phyloP scores from a whole-genome alignment of 2,888 invertebrate genomes.

The Dynastes tityus region DNA sequence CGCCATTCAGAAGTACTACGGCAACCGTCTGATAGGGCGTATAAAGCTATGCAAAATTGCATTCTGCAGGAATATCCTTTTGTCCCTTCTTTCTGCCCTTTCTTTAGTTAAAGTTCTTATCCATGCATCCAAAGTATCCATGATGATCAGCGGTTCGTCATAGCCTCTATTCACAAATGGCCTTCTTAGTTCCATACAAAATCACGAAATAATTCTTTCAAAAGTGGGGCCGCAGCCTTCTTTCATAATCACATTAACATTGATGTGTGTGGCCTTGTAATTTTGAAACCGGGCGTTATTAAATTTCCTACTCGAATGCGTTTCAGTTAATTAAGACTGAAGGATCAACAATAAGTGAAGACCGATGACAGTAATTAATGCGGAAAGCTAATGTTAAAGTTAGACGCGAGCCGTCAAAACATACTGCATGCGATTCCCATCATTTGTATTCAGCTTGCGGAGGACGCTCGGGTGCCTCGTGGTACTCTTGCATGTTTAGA shows the following conservation, averaged over 20 bases:
- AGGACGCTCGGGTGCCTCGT: conserved; percentile 6
- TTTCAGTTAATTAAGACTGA: conserved; percentile 57
- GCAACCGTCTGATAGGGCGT: too few relatives aligned
- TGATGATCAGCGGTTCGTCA: too few relatives aligned
- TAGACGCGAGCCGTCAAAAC: conserved; percentile 56
- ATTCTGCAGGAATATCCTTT: too few relatives aligned
- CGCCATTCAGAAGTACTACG: too few relatives aligned
- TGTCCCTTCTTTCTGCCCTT: too few relatives aligned
- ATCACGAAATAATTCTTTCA: background rate
- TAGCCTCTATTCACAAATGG: too few relatives aligned
- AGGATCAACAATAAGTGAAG: conserved; percentile 58
- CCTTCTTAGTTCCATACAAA: background rate
- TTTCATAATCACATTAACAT: conserved; percentile 10
- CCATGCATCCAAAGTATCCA: too few relatives aligned
- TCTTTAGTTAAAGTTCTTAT: too few relatives aligned
- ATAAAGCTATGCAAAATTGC: too few relatives aligned
- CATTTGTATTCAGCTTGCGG: conserved; percentile 39
- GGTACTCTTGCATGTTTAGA: conserved; percentile 20
- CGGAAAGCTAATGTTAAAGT: conserved; percentile 60
- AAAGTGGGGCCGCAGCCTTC: background rate
- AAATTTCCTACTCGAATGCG: conserved; percentile 54
- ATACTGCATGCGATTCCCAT: conserved; percentile 60
- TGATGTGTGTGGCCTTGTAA: background rate
- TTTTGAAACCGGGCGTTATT: conserved; percentile 44
- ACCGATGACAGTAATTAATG: conserved; percentile 60